Evolutionary conservation across 1,140 invertebrate species (phyloP).

Genomic region (Oscheius sp.): DNA sequence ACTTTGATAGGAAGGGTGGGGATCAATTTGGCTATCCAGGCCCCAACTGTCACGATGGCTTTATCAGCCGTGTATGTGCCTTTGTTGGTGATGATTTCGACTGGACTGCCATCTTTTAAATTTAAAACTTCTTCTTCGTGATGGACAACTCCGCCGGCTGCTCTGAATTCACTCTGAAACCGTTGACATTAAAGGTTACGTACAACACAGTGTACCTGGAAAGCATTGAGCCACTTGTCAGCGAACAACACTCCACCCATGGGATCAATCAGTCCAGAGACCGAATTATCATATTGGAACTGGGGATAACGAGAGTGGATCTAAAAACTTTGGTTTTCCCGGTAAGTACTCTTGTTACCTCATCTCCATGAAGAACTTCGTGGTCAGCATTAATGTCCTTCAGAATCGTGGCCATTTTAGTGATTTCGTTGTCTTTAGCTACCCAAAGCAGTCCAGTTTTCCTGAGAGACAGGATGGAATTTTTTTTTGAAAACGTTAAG

Average conservation of each 20-base stretch:
- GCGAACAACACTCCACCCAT: conserved; percentile 34
- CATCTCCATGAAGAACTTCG: conserved; percentile 13
- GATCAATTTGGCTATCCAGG: conserved; percentile 30
- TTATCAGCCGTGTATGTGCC: conserved; percentile 12
- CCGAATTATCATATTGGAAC: conserved; percentile 14
- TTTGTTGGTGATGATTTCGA: not conserved
- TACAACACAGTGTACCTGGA: not conserved
- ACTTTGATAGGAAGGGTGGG: conserved; percentile 19
- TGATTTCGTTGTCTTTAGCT: not conserved
- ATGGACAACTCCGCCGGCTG: conserved; percentile 8
- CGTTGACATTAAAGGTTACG: not conserved
- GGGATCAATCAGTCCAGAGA: conserved; percentile 23
- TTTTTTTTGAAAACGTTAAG: too few species aligned
- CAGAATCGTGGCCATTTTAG: conserved; percentile 10
- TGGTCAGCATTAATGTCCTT: conserved; percentile 2
- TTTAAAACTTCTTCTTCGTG: not conserved
- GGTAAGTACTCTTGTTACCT: not conserved
- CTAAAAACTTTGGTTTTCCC: not conserved
- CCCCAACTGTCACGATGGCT: conserved; percentile 25
- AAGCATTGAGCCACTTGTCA: conserved; percentile 34
- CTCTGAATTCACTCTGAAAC: conserved; percentile 28
- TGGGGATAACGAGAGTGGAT: conserved; percentile 17
- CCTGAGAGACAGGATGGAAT: too few species aligned
- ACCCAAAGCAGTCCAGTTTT: conserved; percentile 30
- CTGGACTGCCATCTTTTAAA: not conserved